Evolutionary conservation across 2,797 vertebrate species (phyloP).

Genomic region (Fistularia tabacaria): DNA sequence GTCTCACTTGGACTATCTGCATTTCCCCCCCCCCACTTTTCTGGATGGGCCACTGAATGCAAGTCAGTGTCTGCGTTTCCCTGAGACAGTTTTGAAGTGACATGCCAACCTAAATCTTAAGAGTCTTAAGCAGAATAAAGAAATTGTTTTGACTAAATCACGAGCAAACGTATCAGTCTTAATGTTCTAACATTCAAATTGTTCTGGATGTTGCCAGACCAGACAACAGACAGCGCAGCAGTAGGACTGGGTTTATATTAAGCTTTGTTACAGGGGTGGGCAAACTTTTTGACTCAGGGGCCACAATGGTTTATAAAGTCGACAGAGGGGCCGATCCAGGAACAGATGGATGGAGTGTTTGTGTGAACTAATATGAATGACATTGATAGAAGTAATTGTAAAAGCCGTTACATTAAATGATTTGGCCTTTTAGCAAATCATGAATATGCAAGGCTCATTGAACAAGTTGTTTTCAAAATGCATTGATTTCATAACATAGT

Average conservation of each 20-base stretch:
- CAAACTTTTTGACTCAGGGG: too few relatives aligned
- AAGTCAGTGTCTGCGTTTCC: conserved; percentile 37
- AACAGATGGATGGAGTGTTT: too few relatives aligned
- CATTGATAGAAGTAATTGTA: too few relatives aligned
- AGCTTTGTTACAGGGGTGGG: too few relatives aligned
- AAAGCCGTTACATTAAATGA: too few relatives aligned
- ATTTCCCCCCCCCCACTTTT: conserved; percentile 18
- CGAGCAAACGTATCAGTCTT: conserved; percentile 26
- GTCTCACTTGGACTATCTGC: conserved; percentile 50
- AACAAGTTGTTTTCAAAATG: too few relatives aligned
- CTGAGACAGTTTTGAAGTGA: conserved; percentile 11
- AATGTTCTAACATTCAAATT: conserved; percentile 36
- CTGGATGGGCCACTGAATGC: conserved; percentile 16
- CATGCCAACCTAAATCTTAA: conserved; percentile 18
- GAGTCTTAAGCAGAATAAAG: background rate
- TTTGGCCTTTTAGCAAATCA: too few relatives aligned
- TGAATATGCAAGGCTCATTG: too few relatives aligned
- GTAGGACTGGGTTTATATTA: conserved; percentile 46
- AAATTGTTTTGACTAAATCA: background rate
- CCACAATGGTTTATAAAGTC: too few relatives aligned
- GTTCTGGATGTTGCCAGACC: conserved; percentile 36
- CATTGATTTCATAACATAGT: too few relatives aligned
- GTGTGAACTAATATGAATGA: too few relatives aligned
- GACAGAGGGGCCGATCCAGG: too few relatives aligned
- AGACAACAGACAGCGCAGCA: conserved; percentile 52